Evolutionary conservation across 2,113 vertebrate genomes (phyloP), one percentile per base, ranked within the genome.

Genomic region (Saguinus midas): DNA sequence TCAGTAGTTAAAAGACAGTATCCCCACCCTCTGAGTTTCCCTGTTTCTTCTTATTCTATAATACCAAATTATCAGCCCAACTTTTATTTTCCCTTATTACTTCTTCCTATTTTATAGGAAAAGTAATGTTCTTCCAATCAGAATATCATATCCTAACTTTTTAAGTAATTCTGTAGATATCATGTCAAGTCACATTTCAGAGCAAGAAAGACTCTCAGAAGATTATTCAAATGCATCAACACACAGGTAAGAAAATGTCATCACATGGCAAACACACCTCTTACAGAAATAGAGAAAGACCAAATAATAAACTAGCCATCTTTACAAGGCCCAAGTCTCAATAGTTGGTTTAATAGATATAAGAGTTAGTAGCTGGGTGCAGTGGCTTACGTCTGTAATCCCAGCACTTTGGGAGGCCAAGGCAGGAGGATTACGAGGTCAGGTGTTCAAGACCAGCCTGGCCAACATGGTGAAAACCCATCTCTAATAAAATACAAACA

Each of bases 1-100:
- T 82, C 66, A 96, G n/a, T 66, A 79, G 70, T 82, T 94, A 86
- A 88, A 73, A 92, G 89, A 40, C 25, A 81, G 79, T 72, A 79
- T 6, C 13, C 32, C 20, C 14, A 17, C 40, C n/a, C 45, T 89
- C 78, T 7, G 12, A 92, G 25, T 87, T 90, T 72, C 81, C 70
- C 66, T 57, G 37, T 45, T 85, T 88, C 90, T 83, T 50, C 73
- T 43, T 79, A 72, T 73, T 81, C 25, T 20, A 27, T 79, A 52
- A 95, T 52, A 90, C 16, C 27, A 81, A 95, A 43, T 92, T 96
- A 85, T 78, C 50, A 91, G 32, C 37, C 21, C 35, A 68, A 73
- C 43, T 29, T 75, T 93, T 92, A 87, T 20, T 9, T 8, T 79
- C 45, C 4, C 16, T 90, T 95, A n/a, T 23, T 79, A 45, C 10